phyloP scores from a whole-genome alignment of 2,797 vertebrate species.

The Emydoidea blandingii region DNA sequence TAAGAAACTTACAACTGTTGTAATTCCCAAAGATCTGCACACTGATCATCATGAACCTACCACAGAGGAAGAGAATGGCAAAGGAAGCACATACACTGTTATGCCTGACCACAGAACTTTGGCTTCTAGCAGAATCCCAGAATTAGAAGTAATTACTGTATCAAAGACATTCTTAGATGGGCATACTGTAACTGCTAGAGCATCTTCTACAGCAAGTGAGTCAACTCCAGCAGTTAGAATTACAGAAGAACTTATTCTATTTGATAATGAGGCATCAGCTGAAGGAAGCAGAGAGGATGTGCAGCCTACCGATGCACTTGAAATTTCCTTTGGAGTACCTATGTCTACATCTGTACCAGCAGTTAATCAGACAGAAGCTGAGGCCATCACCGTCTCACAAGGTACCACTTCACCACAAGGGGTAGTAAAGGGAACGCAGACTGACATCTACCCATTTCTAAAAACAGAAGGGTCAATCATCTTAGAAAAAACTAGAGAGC shows the following conservation, averaged over 20 bases:
- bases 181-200: not conserved
- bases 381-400: conserved; percentile 33
- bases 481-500: conserved; percentile 23
- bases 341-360: conserved; percentile 59
- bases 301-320: not conserved
- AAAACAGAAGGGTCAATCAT: conserved; percentile 26
- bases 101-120: conserved; percentile 41
- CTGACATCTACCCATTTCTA: conserved; percentile 23
- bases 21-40: conserved; percentile 65
- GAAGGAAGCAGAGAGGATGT: conserved; percentile 50
- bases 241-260: not conserved
- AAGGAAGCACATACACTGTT: conserved; percentile 24
- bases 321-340: conserved; percentile 25
- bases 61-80: conserved; percentile 49
- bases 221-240: conserved; percentile 23
- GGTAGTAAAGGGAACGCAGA: not conserved
- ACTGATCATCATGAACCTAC: conserved; percentile 48
- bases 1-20: conserved; percentile 68
- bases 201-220: conserved; percentile 7
- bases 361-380: conserved; percentile 38
- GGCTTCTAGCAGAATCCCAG: conserved; percentile 38
- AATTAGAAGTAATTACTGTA: conserved; percentile 54
- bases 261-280: conserved; percentile 27
- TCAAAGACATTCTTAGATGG: conserved; percentile 67
- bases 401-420: not conserved